Evolutionary conservation across 2,797 vertebrate genomes (phyloP).

Genomic region (Mionectes olivaceus): DNA sequence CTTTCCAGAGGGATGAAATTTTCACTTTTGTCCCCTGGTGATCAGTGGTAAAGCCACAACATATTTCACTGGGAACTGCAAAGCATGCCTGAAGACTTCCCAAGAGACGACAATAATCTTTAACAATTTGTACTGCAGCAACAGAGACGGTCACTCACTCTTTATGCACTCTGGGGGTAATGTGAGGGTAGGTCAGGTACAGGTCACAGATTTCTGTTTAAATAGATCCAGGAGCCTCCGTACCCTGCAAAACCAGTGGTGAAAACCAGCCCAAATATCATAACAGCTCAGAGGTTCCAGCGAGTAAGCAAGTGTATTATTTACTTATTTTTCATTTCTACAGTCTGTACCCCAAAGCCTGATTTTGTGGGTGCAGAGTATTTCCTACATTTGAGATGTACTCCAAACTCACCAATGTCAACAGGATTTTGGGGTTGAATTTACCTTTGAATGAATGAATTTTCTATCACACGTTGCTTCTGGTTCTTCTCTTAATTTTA

Average conservation of each 20-base stretch:
- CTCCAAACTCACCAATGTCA: not conserved
- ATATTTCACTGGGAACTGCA: not conserved
- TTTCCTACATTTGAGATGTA: not conserved
- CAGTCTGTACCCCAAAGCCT: not conserved
- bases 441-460: not conserved
- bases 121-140: constrained; percentile 11
- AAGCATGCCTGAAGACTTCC: not conserved
- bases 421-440: not conserved
- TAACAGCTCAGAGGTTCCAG: not conserved
- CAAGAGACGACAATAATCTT: not conserved
- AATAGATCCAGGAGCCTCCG: not conserved
- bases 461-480: not conserved
- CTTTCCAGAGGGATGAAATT: not conserved
- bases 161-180: not conserved
- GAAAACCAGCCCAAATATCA: not conserved
- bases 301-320: not conserved
- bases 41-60: not conserved
- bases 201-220: constrained; percentile 21
- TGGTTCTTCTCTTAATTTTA: not conserved
- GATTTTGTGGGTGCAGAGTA: not conserved
- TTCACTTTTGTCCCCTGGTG: constrained; percentile 4
- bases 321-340: not conserved
- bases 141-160: not conserved
- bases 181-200: constrained; percentile 23
- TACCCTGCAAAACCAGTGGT: not conserved